Evolutionary conservation across 2,113 vertebrate species (phyloP).

Genomic region (Leptosomus discolor): DNA sequence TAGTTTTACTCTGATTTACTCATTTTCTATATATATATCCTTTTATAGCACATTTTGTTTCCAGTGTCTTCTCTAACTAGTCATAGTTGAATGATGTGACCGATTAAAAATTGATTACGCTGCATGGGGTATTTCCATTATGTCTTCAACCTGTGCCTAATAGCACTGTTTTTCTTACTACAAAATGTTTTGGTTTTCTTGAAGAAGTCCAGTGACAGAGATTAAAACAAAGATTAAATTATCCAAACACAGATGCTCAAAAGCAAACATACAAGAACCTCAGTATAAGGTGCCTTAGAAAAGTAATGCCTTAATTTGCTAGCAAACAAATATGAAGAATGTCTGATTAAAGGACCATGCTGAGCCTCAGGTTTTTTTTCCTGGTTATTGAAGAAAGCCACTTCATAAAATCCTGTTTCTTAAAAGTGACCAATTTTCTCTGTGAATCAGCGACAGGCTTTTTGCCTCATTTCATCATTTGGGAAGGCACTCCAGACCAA

Average conservation of each 20-base stretch:
- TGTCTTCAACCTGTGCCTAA: neutral
- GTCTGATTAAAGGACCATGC: neutral
- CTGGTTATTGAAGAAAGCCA: neutral
- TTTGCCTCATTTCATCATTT: neutral
- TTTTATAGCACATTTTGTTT: neutral
- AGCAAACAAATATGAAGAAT: neutral
- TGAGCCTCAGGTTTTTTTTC: neutral
- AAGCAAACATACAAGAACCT: conserved; percentile 5
- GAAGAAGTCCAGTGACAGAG: conserved; percentile 35
- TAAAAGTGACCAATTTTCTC: neutral
- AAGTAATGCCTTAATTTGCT: neutral
- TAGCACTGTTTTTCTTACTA: conserved; percentile 16
- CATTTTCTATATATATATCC: neutral
- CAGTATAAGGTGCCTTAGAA: neutral
- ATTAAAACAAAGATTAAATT: conserved; percentile 52
- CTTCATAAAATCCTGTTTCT: neutral
- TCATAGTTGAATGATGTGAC: neutral
- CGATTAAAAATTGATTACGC: neutral
- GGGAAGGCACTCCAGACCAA: neutral
- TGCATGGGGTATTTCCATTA: neutral
- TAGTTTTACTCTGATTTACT: neutral
- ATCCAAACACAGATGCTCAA: conserved; percentile 50
- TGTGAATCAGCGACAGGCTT: neutral
- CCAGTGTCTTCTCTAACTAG: neutral
- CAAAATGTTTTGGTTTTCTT: conserved; percentile 45